These are phyloP conservation scores for Theretra japonica DNA, from an alignment of 2,888 invertebrate species.

Conservation along the genomic window DNA sequence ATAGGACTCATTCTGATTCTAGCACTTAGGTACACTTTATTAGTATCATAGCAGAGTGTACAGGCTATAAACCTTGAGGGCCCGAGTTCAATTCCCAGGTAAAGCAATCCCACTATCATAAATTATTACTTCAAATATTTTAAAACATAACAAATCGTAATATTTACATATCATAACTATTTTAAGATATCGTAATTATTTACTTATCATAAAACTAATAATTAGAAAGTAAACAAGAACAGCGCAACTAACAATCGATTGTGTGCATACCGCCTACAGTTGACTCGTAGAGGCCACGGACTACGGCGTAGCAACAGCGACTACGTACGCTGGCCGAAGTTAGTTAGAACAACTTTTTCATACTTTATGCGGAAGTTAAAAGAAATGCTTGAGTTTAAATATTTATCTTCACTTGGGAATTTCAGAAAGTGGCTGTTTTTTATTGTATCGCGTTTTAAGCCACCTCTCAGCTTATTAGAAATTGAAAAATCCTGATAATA, in stretches of 20 bases:
- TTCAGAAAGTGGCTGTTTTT: not conserved
- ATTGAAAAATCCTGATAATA: not conserved
- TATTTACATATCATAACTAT: too few relatives aligned
- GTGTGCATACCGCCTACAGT: not conserved
- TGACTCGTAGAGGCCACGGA: conserved; percentile 16
- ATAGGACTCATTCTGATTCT: too few relatives aligned
- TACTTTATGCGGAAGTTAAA: conserved; percentile 10
- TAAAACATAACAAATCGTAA: not conserved
- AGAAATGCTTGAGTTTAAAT: conserved; percentile 21
- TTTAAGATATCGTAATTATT: too few relatives aligned
- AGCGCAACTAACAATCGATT: not conserved
- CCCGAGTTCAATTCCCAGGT: too few relatives aligned
- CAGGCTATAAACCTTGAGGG: too few relatives aligned
- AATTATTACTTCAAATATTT: too few relatives aligned
- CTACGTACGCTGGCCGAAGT: conserved; percentile 8
- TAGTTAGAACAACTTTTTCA: conserved; percentile 15
- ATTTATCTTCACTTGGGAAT: conserved; percentile 4
- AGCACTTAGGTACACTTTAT: too few relatives aligned
- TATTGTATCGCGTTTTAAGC: not conserved
- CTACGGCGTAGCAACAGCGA: conserved; percentile 21
- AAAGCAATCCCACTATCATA: too few relatives aligned
- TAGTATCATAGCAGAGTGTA: too few relatives aligned
- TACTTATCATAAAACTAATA: too few relatives aligned
- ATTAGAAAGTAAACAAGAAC: too few relatives aligned
- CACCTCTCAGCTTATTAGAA: not conserved